Conservation (phyloP, 2,888 invertebrate genomes). For the Stegana nigrithorax region DNA sequence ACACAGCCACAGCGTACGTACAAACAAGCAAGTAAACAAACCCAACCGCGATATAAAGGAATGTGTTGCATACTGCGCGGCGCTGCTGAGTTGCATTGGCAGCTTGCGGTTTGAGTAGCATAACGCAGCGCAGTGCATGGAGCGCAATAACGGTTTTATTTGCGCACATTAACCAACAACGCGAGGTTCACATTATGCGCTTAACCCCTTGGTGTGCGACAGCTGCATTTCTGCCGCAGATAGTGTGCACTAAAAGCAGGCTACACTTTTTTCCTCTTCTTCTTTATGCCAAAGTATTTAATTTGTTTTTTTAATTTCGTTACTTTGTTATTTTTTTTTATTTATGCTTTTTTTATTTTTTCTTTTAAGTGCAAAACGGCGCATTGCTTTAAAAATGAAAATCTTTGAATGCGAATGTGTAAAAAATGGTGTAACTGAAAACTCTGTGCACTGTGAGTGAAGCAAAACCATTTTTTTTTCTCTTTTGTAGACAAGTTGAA, state of each 20-base stretch:
- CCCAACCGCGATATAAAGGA: no score
- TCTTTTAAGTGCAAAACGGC: background rate
- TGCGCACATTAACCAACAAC: slow-evolving; percentile 6
- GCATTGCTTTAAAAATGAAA: background rate
- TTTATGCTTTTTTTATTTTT: background rate
- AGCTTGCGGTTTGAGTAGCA: no score
- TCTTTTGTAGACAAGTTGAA: no score
- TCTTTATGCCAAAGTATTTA: background rate
- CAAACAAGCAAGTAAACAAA: background rate
- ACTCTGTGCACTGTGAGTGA: background rate
- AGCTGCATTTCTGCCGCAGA: background rate
- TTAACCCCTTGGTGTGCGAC: background rate
- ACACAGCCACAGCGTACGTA: no score
- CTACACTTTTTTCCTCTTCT: background rate
- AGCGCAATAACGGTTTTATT: slow-evolving; percentile 7
- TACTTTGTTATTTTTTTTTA: background rate
- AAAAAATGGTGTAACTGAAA: background rate
- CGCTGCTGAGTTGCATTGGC: no score
- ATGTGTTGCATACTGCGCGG: background rate
- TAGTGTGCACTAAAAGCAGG: background rate
- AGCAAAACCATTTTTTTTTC: background rate
- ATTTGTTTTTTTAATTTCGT: background rate
- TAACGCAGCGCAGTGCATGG: no score
- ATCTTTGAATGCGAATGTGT: background rate
- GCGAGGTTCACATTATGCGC: background rate